phyloP scores from a whole-genome alignment of 35 echinoderm and acorn worm species.

The Strongylocentrotus purpuratus region DNA sequence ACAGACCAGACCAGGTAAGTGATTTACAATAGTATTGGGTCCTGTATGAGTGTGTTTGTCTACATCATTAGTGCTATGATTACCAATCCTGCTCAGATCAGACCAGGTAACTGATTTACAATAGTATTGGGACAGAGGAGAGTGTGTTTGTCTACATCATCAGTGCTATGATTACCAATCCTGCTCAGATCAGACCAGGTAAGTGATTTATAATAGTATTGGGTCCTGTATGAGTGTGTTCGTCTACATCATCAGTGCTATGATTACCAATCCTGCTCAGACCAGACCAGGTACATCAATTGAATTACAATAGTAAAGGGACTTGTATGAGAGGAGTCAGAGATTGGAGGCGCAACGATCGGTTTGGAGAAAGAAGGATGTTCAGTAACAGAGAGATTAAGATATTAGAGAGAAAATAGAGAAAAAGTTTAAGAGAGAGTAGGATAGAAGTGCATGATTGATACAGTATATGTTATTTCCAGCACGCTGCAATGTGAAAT shows the following conservation, averaged over 20 bases:
- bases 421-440: too few species aligned
- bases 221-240: too few species aligned
- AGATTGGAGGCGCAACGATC: too few species aligned
- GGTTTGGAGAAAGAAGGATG: too few species aligned
- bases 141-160: constrained; percentile 87
- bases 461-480: too few species aligned
- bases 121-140: neutral
- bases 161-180: constrained; percentile 54
- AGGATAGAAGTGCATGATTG: too few species aligned
- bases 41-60: constrained; percentile 89
- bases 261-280: constrained; percentile 59
- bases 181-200: constrained; percentile 67
- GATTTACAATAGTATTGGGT: too few species aligned
- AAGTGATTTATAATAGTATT: too few species aligned
- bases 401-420: too few species aligned
- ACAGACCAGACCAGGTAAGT: constrained; percentile 64
- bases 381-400: too few species aligned
- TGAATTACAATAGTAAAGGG: neutral
- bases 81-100: constrained; percentile 50
- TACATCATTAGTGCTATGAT: constrained; percentile 70
- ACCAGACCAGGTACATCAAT: constrained; percentile 62
- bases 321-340: too few species aligned
- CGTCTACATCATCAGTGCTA: constrained; percentile 75
- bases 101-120: constrained; percentile 64
- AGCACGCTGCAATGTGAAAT: too few species aligned